A percentile compares a stretch with the other conserved stretches of the same genome.
Evolutionary conservation across 2,113 vertebrate genomes (phyloP).

Genomic region (Nycticebus coucang): DNA sequence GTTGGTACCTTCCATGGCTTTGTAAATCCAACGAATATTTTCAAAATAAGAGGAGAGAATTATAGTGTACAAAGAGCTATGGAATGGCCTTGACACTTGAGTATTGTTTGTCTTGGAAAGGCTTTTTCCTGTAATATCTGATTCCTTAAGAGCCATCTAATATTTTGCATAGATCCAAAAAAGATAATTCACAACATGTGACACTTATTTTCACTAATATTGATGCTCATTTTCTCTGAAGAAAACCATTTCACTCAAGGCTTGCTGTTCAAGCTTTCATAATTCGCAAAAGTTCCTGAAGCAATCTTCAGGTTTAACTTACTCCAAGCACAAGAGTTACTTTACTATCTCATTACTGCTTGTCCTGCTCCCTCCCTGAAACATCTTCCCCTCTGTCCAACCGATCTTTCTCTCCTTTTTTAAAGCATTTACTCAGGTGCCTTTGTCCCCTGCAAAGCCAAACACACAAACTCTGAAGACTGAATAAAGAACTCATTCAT

Average conservation of each 20-base stretch:
- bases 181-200: not conserved
- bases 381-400: not conserved
- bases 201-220: not conserved
- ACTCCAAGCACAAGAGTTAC: not conserved
- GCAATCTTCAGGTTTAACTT: not conserved
- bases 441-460: slow-evolving; percentile 27
- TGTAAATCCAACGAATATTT: not conserved
- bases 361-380: not conserved
- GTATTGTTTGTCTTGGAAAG: not conserved
- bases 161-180: not conserved
- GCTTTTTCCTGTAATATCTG: not conserved
- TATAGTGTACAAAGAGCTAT: not conserved
- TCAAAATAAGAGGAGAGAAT: not conserved
- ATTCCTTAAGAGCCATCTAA: not conserved
- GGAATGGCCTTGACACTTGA: not conserved
- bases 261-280: slow-evolving; percentile 3
- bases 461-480: not conserved
- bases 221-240: slow-evolving; percentile 15
- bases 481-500: slow-evolving; percentile 6
- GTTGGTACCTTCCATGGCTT: not conserved
- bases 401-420: not conserved
- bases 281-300: not conserved
- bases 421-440: not conserved
- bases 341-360: not conserved
- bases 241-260: slow-evolving; percentile 1